A percentile compares a stretch with the other conserved stretches of the same genome.
Evolutionary conservation across 2,888 invertebrate species (phyloP).

Genomic region (Hydroisotoma schaefferi): DNA sequence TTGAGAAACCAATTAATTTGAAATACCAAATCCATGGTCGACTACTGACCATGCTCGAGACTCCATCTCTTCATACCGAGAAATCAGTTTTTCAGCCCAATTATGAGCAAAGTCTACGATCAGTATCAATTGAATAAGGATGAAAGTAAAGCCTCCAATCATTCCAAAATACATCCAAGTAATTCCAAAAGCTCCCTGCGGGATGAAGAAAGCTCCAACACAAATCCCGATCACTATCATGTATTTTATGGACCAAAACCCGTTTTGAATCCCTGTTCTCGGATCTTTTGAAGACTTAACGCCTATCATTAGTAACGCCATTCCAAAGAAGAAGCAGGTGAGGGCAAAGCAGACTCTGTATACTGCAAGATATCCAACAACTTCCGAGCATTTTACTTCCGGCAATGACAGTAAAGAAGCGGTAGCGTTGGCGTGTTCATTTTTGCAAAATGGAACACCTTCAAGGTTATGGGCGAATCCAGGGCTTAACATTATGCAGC

Average conservation of each 20-base stretch:
- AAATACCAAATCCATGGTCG: slow-evolving; percentile 27
- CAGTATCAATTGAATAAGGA: slow-evolving; percentile 90
- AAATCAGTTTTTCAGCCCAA: slow-evolving; percentile 95
- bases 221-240: slow-evolving; percentile 77
- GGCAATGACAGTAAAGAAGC: not conserved
- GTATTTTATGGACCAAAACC: slow-evolving; percentile 98
- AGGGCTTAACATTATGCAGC: slow-evolving; percentile 86
- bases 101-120: slow-evolving; percentile 98
- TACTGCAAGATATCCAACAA: slow-evolving; percentile 96
- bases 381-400: slow-evolving; percentile 69
- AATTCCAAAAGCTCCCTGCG: slow-evolving; percentile 70
- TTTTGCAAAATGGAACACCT: slow-evolving; percentile 73
- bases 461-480: slow-evolving; percentile 68
- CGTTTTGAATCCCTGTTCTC: slow-evolving; percentile 93
- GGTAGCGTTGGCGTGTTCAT: slow-evolving; percentile 7
- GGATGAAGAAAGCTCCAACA: slow-evolving; percentile 95
- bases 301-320: slow-evolving; percentile 87
- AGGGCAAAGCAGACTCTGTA: slow-evolving; percentile 94
- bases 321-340: slow-evolving; percentile 86
- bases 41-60: slow-evolving; percentile 71
- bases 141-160: slow-evolving; percentile 93
- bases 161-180: slow-evolving; percentile 98
- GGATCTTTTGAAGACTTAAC: slow-evolving; percentile 90
- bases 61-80: slow-evolving; percentile 85
- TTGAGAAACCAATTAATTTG: not conserved